phyloP scores from a whole-genome alignment of 1,140 invertebrate genomes.

The Diachasma alloeum region DNA sequence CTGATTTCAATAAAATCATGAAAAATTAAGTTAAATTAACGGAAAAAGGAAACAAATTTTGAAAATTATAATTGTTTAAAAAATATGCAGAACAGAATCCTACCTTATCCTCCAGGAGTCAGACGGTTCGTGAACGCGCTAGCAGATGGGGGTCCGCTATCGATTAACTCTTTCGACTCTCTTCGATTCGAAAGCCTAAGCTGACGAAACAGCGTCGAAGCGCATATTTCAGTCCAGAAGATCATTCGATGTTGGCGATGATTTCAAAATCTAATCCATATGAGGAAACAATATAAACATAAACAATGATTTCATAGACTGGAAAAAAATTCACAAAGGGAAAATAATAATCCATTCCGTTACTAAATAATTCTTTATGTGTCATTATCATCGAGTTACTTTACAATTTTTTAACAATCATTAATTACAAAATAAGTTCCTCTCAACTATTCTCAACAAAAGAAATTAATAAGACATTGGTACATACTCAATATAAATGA shows the following conservation, averaged over 20 bases:
- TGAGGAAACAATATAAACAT: no score
- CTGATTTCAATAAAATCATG: no score
- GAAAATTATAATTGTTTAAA: neutral
- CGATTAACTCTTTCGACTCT: neutral
- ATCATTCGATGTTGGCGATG: no score
- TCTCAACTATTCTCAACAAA: neutral
- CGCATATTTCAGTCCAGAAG: no score
- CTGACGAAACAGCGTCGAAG: no score
- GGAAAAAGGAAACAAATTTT: no score
- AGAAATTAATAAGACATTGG: neutral
- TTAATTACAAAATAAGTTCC: neutral
- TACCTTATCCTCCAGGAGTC: constrained; percentile 10
- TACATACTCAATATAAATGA: neutral
- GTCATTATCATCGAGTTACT: neutral
- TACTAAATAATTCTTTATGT: neutral
- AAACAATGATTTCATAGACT: no score
- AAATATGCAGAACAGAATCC: neutral
- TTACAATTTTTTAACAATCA: neutral
- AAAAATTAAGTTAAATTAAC: no score
- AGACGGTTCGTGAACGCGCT: constrained; percentile 15
- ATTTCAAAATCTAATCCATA: no score
- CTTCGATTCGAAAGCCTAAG: no score
- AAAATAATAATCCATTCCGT: neutral
- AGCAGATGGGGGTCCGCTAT: constrained; percentile 22
- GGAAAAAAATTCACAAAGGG: no score